Evolutionary conservation across 2,113 vertebrate species (phyloP).

Genomic region (Chaetorhynchus papuensis): DNA sequence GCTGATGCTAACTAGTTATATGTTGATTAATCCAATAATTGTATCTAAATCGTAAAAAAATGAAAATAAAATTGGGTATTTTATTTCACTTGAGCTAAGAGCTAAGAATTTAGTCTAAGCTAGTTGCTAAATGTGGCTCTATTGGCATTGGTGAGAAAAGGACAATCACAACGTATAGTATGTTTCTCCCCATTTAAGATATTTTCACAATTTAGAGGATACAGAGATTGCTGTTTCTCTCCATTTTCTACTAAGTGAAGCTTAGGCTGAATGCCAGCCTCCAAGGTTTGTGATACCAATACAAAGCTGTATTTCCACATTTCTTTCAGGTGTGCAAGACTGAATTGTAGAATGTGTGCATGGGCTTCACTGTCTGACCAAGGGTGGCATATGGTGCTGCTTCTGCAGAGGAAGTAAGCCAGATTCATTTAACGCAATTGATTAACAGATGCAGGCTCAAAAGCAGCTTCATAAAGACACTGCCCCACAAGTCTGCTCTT

Average conservation of each 20-base stretch:
- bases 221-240: neutral
- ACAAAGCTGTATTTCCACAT: neutral
- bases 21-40: neutral
- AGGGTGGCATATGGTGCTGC: neutral
- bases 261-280: neutral
- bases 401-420: neutral
- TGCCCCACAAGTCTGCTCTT: rapidly evolving
- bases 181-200: neutral
- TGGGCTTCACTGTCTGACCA: neutral
- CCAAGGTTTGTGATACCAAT: neutral
- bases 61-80: neutral
- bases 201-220: neutral
- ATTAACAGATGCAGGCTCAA: neutral
- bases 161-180: neutral
- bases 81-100: neutral
- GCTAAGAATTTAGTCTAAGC: neutral
- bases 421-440: neutral
- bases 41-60: neutral
- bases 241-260: neutral
- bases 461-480: neutral
- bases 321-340: neutral
- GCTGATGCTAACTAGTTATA: neutral
- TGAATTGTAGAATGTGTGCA: neutral
- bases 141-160: neutral
- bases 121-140: neutral